Percentiles rank a stretch among this genome's conserved stretches.
These are phyloP conservation scores for Sicus ferrugineus DNA, from an alignment of 2,888 invertebrate genomes.

Conservation along the genomic window DNA sequence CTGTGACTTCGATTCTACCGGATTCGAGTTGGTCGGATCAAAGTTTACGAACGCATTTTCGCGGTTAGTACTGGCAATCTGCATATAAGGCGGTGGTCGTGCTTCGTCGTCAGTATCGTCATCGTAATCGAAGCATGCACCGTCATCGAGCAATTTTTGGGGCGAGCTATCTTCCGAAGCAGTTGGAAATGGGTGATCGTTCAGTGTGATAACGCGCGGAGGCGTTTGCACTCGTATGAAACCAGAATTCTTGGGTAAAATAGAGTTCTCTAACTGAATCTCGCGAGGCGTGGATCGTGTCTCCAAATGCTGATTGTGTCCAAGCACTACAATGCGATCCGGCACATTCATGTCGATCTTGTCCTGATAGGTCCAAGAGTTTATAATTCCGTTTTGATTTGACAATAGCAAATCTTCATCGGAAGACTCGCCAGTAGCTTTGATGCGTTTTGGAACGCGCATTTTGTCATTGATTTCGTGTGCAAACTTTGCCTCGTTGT, in stretches of 20 bases:
- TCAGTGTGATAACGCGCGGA: slow-evolving; percentile 85
- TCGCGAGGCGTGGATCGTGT: slow-evolving; percentile 87
- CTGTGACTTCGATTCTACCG: slow-evolving; percentile 61
- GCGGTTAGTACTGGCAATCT: slow-evolving; percentile 46
- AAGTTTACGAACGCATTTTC: slow-evolving; percentile 53
- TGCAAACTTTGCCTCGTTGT: slow-evolving; percentile 71
- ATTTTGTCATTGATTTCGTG: slow-evolving; percentile 82
- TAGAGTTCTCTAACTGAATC: slow-evolving; percentile 84
- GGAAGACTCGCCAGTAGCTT: slow-evolving; percentile 75
- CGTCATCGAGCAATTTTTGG: slow-evolving; percentile 41
- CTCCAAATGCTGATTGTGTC: slow-evolving; percentile 73
- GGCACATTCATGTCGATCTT: slow-evolving; percentile 93
- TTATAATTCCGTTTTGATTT: slow-evolving; percentile 68
- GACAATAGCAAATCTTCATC: slow-evolving; percentile 71
- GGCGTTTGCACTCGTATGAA: slow-evolving; percentile 87
- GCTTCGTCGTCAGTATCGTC: slow-evolving; percentile 51
- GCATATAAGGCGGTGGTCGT: slow-evolving; percentile 56
- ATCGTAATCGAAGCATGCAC: slow-evolving; percentile 38
- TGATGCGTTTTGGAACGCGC: slow-evolving; percentile 81
- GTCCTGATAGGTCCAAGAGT: slow-evolving; percentile 74
- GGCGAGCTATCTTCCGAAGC: slow-evolving; percentile 67
- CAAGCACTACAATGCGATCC: slow-evolving; percentile 89
- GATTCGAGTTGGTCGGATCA: slow-evolving; percentile 55
- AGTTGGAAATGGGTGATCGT: slow-evolving; percentile 83
- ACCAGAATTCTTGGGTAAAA: slow-evolving; percentile 72